Evolutionary conservation across 64 coral and sea anemone species (phyloP), one percentile per base, ranked within the genome.

Genomic region (Pocillopora verrucosa): DNA sequence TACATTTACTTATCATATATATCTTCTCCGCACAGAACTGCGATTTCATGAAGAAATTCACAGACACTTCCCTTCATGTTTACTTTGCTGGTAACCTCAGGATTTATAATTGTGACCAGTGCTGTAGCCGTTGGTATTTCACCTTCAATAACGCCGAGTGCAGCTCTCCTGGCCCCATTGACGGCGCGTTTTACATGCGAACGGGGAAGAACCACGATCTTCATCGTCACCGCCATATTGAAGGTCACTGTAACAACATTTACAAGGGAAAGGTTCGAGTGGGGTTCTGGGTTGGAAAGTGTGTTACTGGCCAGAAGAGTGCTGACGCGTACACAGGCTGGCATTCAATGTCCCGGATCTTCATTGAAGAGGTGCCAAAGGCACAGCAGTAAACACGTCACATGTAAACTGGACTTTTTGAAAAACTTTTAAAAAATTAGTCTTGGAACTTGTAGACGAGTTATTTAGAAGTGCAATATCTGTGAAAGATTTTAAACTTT

Each of bases 161-260:
- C 67, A 70, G 67, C 20, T 70, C 67, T 70, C 67, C 67, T 70
- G 67, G 67, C 19, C 5, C 67, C 10, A 70, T 70, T 70, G 67
- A 70, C 67, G 67, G 67, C 25, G 67, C 67, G 20, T 70, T 70
- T 20, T 26, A 70, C 67, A 26, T 70, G 67, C 0, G 0, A 70
- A 70, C 19, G 0, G 67, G 67, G 2, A 70, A 70, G 9, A 24
- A 11, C 20, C 19, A 11, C 5, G 10, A 70, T 24, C 67, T 30
- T 30, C 20, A 24, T 11, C 67, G 67, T 70, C 67, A 70, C 67
- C 67, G 67, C 67, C 67, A 70, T 70, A 70, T 70, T 70, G 67
- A 70, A 70, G 67, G 67, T 70, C 67, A 70, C n/a, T 70, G 67
- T 70, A 70, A 70, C 25, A 70, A 70, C n/a, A 70, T 70, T n/a